phyloP scores from a whole-genome alignment of 2,113 vertebrate genomes.

The Oncorhynchus tshawytscha region DNA sequence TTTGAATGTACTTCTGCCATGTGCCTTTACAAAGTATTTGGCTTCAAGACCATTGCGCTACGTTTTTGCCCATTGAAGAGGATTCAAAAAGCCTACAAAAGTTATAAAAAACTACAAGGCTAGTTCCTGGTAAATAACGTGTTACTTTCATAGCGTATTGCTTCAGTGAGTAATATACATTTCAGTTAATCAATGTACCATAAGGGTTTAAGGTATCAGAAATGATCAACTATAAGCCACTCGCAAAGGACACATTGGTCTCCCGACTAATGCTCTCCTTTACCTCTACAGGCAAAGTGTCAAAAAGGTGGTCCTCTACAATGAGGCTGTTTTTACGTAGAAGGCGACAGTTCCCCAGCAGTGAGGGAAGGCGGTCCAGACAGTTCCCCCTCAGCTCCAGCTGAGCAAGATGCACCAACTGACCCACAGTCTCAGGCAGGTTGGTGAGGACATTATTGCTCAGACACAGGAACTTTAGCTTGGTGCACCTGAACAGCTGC shows the following conservation, averaged over 20 bases:
- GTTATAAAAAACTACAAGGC: no score
- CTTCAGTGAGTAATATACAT: constrained; percentile 15
- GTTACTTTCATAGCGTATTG: not conserved
- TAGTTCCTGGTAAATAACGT: no score
- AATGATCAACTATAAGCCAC: constrained; percentile 77
- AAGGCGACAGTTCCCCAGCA: constrained; percentile 84
- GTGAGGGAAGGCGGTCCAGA: constrained; percentile 85
- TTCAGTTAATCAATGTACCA: constrained; percentile 6
- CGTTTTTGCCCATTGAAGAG: no score
- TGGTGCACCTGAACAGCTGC: constrained; percentile 88
- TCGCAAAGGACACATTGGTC: constrained; percentile 78
- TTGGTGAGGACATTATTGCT: constrained; percentile 86
- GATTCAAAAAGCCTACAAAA: no score
- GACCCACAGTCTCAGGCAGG: constrained; percentile 85
- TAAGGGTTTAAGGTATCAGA: not conserved
- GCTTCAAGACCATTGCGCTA: no score
- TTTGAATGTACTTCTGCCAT: no score
- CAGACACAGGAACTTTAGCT: constrained; percentile 90
- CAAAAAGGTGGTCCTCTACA: constrained; percentile 96
- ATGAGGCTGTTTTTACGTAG: constrained; percentile 85
- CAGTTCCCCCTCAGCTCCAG: constrained; percentile 94
- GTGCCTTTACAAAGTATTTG: no score
- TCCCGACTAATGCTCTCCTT: constrained; percentile 91
- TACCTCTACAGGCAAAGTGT: constrained; percentile 87
- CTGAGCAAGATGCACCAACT: constrained; percentile 87